Base-by-base conservation (phyloP, 2,113 vertebrate species). In the Sinocyclocheilus maitianheensis region DNA sequence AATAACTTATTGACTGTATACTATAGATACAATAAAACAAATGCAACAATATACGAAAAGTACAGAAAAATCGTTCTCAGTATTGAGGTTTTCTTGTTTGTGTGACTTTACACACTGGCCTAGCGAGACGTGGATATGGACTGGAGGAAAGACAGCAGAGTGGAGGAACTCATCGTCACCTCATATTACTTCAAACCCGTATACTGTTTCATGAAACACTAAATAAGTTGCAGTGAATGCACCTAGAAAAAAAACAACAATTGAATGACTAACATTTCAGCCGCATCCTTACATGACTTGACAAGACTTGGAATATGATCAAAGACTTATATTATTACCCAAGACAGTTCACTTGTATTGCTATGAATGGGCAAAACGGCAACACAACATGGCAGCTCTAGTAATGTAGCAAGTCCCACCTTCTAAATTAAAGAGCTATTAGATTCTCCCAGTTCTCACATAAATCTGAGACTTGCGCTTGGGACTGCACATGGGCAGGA, bases 1-100 rank as follows among this genome's bases (percentile, higher is more conserved):
- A 90, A 94, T 94, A 95, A 94, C 91, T 95, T 94, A 94, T 90
- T 91, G 92, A 89, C 91, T 91, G 90, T 85, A 85, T 83, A 87
- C 69, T 85, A 87, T 83, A 92, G 92, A 93, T 88, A 90, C 88
- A 91, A 87, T 89, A 92, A 75, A 84, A 84, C 48, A 92, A 93
- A 92, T 87, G 92, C 86, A 90, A 93, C 90, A 87, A 89, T 43
- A 81, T 87, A 88, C 82, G 89, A 78, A 91, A 92, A 91, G 88
- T 80, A 80, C 62, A 3, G 2, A 85, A 81, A 58, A 91, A 5
- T 0, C 89, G 86, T 10, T 88, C 90, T 86, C 90, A 87, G 81
- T 87, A 58, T 86, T 95, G 94, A 95, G 94, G 93, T 95, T 92
- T 85, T 91, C 48, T 91, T 88, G 93, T 93, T 91, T 92, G 83